Base-by-base conservation (phyloP, 2,797 vertebrate genomes). In the Uromys caudimaculatus region DNA sequence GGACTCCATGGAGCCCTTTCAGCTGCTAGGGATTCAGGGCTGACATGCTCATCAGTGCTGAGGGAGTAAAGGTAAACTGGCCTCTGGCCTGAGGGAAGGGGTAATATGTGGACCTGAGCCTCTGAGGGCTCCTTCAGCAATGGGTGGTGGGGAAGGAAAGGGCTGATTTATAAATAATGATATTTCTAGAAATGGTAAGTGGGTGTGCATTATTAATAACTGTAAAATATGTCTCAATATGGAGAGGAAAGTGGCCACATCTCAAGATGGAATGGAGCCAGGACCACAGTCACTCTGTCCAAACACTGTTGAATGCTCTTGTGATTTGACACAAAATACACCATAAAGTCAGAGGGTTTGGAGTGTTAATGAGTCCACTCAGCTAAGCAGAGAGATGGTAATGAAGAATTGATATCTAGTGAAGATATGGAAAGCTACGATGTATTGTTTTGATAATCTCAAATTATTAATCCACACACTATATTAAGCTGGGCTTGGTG, bases 191-290 rank as follows among this genome's bases (percentile, higher is more conserved):
- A 97, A 94, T 97, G 95, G 91, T 95, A 95, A 94, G 96, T 95
- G 93, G 94, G 89, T 41, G 93, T 98, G 91, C 96, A 98, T 98
- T 97, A 98, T 98, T 97, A 95, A 97, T 97, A 97, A 95, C 2
- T 13, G n/a, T 97, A 94, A 97, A 97, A 95, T 96, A 97, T 89
- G 95, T 96, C 96, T 97, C 94, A 97, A 93, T 95, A 90, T 71
- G 78, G 91, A 96, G 50, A 86, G 94, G 69, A 92, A 73, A 95
- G 84, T 91, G 91, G 92, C 95, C 93, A 95, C 96, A 73, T 95
- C 92, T 96, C 91, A 88, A 94, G 95, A 95, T 35, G 95, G 95
- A 96, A 76, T 32, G 87, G 44, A 93, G 97, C 84, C 96, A 93
- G 2, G 81, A 91, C 92, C 92, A 81, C 35, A 77, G 84, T 90